Base-by-base conservation (phyloP, 2,888 invertebrate genomes). In the Ischnura elegans region DNA sequence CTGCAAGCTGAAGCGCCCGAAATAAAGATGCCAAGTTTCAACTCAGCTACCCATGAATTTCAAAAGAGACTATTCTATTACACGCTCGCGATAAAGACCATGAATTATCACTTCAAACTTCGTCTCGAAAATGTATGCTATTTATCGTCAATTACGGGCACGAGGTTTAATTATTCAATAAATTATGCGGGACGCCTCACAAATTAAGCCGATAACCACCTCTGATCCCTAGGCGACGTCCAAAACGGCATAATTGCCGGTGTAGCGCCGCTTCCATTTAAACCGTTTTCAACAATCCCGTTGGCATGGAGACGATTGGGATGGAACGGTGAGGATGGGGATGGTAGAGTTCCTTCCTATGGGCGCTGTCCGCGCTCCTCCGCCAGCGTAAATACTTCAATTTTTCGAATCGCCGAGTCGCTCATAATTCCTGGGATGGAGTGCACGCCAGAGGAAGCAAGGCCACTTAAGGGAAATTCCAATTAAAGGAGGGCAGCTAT, bases 401-500 rank as follows among this genome's bases (percentile, higher is more conserved):
- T 76, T 76, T 76, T 76, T 61, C 61, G 66, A 76, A 76, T 76
- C 36, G 36, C 4, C 51, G 29, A 76, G 36, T 16, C 5, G 66
- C 29, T 76, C 66, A 36, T 76, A 76, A 76, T 36, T 76, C 8
- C 36, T 36, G 66, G 87, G 42, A n/a, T 3, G 46, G 25, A 45
- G 16, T 16, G 86, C 6, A 10, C 45, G 61, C 8, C 36, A 19
- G 43, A 61, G 90, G 55, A 43, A 29, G 61, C 90, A 21, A 25
- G 6, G 13, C 61, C 90, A 21, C 43, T 61, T 61, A 90, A 61
- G 90, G 90, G 43, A n/a, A 90, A 90, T 90, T 90, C 90, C 90
- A 90, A 90, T 90, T 90, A 90, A 43, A n/a, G 16, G 55, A 55
- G 43, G 51, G 87, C 87, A 90, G 61, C 43, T n/a, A 61, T 66